Conservation (phyloP, 2,888 invertebrate species). For the Hydrotaea diabolus region DNA sequence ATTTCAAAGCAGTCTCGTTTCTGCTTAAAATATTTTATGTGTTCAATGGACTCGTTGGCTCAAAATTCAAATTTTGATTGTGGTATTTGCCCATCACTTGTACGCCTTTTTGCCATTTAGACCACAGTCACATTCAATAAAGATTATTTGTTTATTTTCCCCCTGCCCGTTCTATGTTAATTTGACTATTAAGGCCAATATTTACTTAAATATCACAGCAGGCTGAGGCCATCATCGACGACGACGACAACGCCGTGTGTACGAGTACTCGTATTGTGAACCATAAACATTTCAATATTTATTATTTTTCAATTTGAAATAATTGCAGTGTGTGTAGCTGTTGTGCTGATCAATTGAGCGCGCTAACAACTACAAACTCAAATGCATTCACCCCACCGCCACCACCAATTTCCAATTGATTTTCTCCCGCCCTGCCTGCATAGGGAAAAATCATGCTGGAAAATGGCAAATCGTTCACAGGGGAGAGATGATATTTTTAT, state of each 20-base stretch:
- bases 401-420: neutral
- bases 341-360: neutral
- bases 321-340: neutral
- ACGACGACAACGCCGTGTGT: neutral
- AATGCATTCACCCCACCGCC: neutral
- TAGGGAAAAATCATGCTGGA: too few relatives aligned
- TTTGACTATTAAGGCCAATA: neutral
- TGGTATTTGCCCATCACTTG: too few relatives aligned
- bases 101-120: neutral
- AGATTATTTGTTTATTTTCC: neutral
- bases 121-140: neutral
- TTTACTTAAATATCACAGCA: neutral
- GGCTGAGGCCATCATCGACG: too few relatives aligned
- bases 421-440: neutral
- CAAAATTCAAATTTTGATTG: too few relatives aligned
- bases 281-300: slow-evolving; percentile 1
- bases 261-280: neutral
- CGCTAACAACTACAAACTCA: neutral
- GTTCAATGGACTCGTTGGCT: too few relatives aligned
- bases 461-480: neutral
- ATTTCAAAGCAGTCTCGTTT: too few relatives aligned
- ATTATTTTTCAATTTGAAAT: neutral
- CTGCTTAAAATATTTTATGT: too few relatives aligned
- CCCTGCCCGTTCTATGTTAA: neutral
- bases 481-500: neutral